Base-by-base conservation (phyloP, 2,797 vertebrate species). In the Schizopygopsis malacanthus region DNA sequence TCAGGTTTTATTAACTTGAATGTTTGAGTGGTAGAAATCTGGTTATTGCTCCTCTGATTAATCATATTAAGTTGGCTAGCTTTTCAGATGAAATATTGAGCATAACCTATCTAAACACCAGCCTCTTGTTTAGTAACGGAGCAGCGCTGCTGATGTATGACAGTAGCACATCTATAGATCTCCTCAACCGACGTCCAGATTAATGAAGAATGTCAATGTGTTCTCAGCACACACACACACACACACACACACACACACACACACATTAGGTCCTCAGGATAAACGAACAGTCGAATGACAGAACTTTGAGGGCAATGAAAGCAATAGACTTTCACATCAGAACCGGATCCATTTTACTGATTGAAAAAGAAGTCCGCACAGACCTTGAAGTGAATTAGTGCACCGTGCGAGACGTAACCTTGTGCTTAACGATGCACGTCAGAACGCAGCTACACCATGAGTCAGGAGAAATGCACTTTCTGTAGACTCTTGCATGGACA, bases 341-440 rank as follows among this genome's bases (percentile, higher is more conserved):
- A 76, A 88, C 54, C 81, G 28, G 75, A 88, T 81, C 82, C 84
- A 83, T 82, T 86, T 85, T 80, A 41, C 85, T 89, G 87, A 88
- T 88, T 90, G 87, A 87, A 85, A 85, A 76, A 69, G 77, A 72
- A 83, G 88, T 75, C 65, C 85, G 54, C 45, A 16, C 71, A 89
- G 88, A 87, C 84, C 88, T 90, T 90, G 83, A 88, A 84, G 71
- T 77, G 85, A 87, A 89, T 88, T 88, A 87, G 76, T 77, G 71
- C 56, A 28, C 25, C 56, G 63, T 65, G 20, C n/a, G 81, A 87
- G 83, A 71, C 50, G n/a, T 85, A 72, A 82, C 77, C 87, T 78
- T 83, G 37, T 12, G 28, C 56, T 84, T 81, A 82, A 70, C 41
- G 54, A 83, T 75, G 86, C 52, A 67, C 75, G 61, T 15, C 77